Evolutionary conservation across 2,888 invertebrate species (phyloP), one percentile per base, ranked within the genome.

Genomic region (Ectropis crepuscularia): DNA sequence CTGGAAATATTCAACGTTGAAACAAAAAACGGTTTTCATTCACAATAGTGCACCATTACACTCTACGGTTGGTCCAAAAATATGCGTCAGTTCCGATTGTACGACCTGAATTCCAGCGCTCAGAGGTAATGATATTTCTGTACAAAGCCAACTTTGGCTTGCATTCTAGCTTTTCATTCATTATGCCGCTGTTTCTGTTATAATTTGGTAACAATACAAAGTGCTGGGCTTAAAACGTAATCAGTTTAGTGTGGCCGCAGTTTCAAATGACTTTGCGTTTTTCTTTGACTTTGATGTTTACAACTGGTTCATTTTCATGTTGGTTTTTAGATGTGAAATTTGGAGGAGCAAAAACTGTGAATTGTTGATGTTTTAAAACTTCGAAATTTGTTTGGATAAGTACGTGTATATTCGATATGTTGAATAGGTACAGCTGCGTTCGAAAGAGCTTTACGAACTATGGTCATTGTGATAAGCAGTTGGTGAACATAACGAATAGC

Each of bases 111-210:
- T 90, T 83, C 78, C 69, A 70, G 6, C 43, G 12, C 11, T 82
- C 81, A 74, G 63, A 77, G 75, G 82, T 77, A 85, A 83, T 82
- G 77, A 85, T 86, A 88, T 88, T 89, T 89, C 87, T 85, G 84
- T 83, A 79, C 76, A 82, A 77, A 80, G 79, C 79, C 83, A 83
- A 50, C 83, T 86, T 85, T 85, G 87, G 85, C 80, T 74, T 74
- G 72, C 77, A 78, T 81, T 79, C 73, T 79, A 66, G 78, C 75
- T 76, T 82, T 81, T 86, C 82, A 88, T 88, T 89, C 87, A 88
- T 87, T 86, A 86, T 85, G 80, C 72, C 67, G 69, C 69, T 74
- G 72, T 66, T 58, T 55, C 12, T 60, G 45, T 55, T 51, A 47
- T 47, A 39, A 38, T 55, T 61, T 61, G 50, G 28, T 48, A 49